Evolutionary conservation across 1,140 invertebrate species (phyloP).

Genomic region (Phocides pigmalion): DNA sequence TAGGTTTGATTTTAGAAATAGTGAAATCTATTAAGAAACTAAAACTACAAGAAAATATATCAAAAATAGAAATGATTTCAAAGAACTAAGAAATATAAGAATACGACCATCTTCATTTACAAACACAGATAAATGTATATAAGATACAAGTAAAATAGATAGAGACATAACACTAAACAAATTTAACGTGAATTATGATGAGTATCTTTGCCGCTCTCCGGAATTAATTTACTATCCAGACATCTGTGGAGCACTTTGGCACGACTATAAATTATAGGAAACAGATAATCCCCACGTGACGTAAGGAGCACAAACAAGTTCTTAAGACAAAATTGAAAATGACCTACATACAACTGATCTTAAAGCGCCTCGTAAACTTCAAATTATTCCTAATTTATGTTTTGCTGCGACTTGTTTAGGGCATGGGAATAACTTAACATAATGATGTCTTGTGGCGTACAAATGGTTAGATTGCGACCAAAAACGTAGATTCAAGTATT

Average conservation of each 20-base stretch:
- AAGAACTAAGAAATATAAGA: too few relatives aligned
- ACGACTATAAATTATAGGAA: slow-evolving; percentile 25
- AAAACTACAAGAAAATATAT: too few relatives aligned
- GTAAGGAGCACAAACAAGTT: slow-evolving; percentile 47
- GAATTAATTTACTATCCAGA: slow-evolving; percentile 21
- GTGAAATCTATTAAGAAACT: too few relatives aligned
- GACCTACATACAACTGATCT: slow-evolving; percentile 38
- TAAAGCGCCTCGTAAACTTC: slow-evolving; percentile 13
- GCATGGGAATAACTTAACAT: slow-evolving; percentile 3
- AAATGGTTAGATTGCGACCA: neutral
- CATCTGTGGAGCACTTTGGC: neutral
- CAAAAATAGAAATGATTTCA: too few relatives aligned
- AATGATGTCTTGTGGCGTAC: neutral
- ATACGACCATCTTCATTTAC: too few relatives aligned
- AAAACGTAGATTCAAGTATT: neutral
- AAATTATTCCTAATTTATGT: slow-evolving; percentile 24
- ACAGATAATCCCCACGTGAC: slow-evolving; percentile 41
- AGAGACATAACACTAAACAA: neutral
- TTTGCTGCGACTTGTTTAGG: slow-evolving; percentile 1
- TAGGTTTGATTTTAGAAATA: too few relatives aligned
- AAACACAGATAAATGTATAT: neutral
- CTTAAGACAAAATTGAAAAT: slow-evolving; percentile 50
- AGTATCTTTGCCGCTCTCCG: neutral
- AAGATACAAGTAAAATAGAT: neutral
- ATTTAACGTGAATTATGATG: neutral